A percentile compares a stretch with the other conserved stretches of the same genome.
These are phyloP conservation scores for Lucifuga dentata DNA, from an alignment of 2,113 vertebrate genomes.

Conservation along the genomic window DNA sequence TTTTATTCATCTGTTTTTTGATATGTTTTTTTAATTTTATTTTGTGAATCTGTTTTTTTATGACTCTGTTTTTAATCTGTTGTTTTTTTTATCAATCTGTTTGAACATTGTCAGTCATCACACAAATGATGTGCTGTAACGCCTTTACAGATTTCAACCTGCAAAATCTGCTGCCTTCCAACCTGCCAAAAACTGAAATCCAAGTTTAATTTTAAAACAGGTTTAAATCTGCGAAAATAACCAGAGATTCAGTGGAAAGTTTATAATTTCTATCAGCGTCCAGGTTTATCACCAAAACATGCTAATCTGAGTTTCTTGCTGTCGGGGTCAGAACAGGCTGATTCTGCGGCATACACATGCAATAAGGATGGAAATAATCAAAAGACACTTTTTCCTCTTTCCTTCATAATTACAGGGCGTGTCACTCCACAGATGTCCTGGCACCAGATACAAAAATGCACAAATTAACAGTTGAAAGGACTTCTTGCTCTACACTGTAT, in stretches of 20 bases:
- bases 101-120: constrained; percentile 35
- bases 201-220: constrained; percentile 33
- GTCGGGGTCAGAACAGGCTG: constrained; percentile 40
- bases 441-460: constrained; percentile 74
- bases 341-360: constrained; percentile 51
- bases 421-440: constrained; percentile 85
- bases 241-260: constrained; percentile 11
- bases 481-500: constrained; percentile 59
- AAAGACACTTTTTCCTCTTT: constrained; percentile 80
- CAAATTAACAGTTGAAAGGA: constrained; percentile 69
- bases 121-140: constrained; percentile 44
- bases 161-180: constrained; percentile 14
- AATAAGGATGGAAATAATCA: constrained; percentile 79
- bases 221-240: constrained; percentile 34
- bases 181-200: constrained; percentile 1
- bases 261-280: not conserved
- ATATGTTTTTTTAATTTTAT: no score
- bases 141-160: constrained; percentile 9
- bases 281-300: no score
- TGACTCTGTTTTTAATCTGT: no score
- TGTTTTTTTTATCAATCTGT: no score
- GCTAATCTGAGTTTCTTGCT: no score
- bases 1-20: no score
- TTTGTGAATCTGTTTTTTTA: no score
- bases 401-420: constrained; percentile 89